phyloP scores from a whole-genome alignment of 2,888 invertebrate species.

The Acheta domesticus region DNA sequence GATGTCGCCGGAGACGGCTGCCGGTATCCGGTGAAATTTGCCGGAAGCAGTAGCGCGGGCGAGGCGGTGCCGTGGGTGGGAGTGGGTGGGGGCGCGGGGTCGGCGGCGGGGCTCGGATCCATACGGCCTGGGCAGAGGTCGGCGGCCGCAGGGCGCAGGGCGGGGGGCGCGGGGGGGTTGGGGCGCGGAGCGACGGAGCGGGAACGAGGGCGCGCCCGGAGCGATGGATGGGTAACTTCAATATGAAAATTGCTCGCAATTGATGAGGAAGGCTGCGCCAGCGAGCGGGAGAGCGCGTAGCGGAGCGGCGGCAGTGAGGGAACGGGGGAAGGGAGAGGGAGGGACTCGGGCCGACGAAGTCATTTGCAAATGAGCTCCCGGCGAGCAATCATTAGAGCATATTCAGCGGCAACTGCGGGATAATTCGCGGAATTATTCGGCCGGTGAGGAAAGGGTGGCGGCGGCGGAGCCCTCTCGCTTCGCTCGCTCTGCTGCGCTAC shows the following conservation, averaged over 20 bases:
- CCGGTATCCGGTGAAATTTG: slow-evolving; percentile 34
- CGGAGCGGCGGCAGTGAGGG: slow-evolving; percentile 24
- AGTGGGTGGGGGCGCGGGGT: no score
- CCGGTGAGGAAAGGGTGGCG: slow-evolving; percentile 29
- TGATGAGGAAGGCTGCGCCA: slow-evolving; percentile 35
- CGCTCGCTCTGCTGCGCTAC: background rate
- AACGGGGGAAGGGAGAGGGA: slow-evolving; percentile 28
- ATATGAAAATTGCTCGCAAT: slow-evolving; percentile 39
- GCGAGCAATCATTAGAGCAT: slow-evolving; percentile 43
- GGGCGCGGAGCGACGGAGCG: background rate
- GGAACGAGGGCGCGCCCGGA: slow-evolving; percentile 25
- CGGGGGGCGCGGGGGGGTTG: background rate
- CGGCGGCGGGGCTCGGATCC: no score
- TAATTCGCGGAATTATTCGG: slow-evolving; percentile 49
- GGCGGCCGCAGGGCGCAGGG: background rate
- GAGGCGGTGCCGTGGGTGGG: background rate
- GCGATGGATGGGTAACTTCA: slow-evolving; percentile 36
- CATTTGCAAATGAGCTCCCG: slow-evolving; percentile 37
- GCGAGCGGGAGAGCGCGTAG: slow-evolving; percentile 23
- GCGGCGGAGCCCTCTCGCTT: background rate
- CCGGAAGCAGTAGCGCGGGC: slow-evolving; percentile 32
- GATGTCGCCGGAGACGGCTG: background rate
- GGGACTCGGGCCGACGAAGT: slow-evolving; percentile 36
- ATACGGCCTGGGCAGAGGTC: no score
- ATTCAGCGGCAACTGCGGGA: slow-evolving; percentile 46